These are phyloP conservation scores for Salmo trutta DNA, from an alignment of 2,797 vertebrate species.

Conservation along the genomic window DNA sequence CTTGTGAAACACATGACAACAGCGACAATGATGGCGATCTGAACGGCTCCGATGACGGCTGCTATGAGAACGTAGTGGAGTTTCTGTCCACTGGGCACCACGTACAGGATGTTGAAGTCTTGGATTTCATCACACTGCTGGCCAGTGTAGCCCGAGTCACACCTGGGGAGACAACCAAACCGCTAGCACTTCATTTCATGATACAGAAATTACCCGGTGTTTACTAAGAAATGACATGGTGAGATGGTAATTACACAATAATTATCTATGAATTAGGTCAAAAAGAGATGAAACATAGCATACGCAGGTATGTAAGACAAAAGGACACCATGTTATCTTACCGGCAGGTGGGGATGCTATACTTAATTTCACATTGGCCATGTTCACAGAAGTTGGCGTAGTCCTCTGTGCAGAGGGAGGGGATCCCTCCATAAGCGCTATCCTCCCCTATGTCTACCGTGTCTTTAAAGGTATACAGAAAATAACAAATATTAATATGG, in stretches of 20 bases:
- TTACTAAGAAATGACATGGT: neutral
- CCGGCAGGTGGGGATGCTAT: constrained; percentile 90
- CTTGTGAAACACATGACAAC: constrained; percentile 99
- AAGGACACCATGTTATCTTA: constrained; percentile 60
- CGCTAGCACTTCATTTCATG: neutral
- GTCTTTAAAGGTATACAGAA: constrained; percentile 63
- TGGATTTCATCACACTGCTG: constrained; percentile 91
- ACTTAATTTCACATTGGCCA: constrained; percentile 93
- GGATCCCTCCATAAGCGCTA: constrained; percentile 81
- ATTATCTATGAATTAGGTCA: neutral
- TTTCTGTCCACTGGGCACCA: constrained; percentile 97
- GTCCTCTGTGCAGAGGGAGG: constrained; percentile 87
- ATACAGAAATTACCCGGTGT: too few relatives aligned
- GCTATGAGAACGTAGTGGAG: constrained; percentile 98
- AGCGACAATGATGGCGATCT: constrained; percentile 96
- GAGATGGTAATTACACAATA: neutral
- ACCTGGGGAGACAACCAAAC: constrained; percentile 63
- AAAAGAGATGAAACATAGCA: too few relatives aligned
- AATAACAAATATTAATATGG: neutral
- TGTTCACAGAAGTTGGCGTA: constrained; percentile 91
- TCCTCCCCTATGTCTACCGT: constrained; percentile 87
- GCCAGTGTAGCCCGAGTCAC: constrained; percentile 93
- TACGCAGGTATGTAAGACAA: neutral
- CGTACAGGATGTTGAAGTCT: constrained; percentile 97
- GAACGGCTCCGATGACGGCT: constrained; percentile 96